Percentiles rank a stretch among this genome's conserved stretches.
These are phyloP conservation scores for Laterallus jamaicensis DNA, from an alignment of 2,113 vertebrate genomes.

Conservation along the genomic window DNA sequence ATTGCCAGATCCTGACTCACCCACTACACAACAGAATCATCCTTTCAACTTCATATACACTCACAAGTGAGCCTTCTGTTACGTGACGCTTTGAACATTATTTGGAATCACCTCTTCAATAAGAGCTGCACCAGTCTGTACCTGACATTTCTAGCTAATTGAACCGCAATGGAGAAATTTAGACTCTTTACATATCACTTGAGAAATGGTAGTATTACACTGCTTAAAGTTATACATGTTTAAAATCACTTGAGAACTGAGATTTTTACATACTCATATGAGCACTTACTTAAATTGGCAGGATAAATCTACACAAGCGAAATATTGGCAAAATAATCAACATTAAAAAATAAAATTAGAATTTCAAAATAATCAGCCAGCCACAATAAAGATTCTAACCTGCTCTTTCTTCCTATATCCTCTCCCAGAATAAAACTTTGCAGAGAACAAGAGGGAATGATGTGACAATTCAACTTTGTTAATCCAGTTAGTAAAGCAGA, in stretches of 20 bases:
- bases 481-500: conserved; percentile 49
- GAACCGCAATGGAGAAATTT: background rate
- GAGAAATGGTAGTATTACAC: background rate
- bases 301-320: conserved; percentile 1
- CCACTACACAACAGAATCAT: background rate
- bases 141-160: background rate
- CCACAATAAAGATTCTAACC: conserved; percentile 33
- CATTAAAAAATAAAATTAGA: conserved; percentile 38
- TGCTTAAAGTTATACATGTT: background rate
- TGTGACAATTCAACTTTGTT: conserved; percentile 9
- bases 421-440: conserved; percentile 16
- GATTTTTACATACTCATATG: conserved; percentile 23
- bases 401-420: background rate
- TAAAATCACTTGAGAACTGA: background rate
- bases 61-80: background rate
- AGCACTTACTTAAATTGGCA: conserved; percentile 15
- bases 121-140: background rate
- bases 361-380: conserved; percentile 14
- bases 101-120: background rate
- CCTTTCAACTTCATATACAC: background rate
- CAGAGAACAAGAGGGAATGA: background rate
- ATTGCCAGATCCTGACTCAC: background rate
- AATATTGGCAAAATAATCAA: conserved; percentile 57
- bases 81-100: background rate
- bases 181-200: background rate